Evolutionary conservation across 2,888 invertebrate species (phyloP), one percentile per base, ranked within the genome.

Genomic region (Abrostola triplasia): DNA sequence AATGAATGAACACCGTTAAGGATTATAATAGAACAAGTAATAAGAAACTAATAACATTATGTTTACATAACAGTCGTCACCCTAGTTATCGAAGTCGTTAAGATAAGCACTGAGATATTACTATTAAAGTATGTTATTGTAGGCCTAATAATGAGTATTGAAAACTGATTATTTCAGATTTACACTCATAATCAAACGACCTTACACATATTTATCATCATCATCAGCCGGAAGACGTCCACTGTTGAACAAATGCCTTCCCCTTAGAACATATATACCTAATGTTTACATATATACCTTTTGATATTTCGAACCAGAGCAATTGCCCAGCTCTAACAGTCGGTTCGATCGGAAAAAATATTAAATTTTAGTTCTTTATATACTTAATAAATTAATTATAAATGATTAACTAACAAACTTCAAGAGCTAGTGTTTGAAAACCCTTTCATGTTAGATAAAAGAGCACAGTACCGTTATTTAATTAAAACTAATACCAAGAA

Each of bases 1-100:
- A 73, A 70, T 78, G 73, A 76, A 75, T 78, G 69, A 73, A 76
- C 65, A 38, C 12, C 56, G 81, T 78, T 78, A 79, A 82, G 58
- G 56, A 70, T 67, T 69, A 63, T 68, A 68, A 74, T 73, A 76
- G 66, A 72, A 72, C 67, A 60, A 56, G 64, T 55, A 76, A 67
- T 77, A 67, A 72, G 65, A 66, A 64, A 67, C 62, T 66, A 73
- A 71, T 76, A 80, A 80, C 67, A 71, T 51, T 36, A 57, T 77
- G 73, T 82, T 81, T 77, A 78, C 68, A 76, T 52, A 62, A 72
- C 67, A 67, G 57, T 71, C 74, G 68, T 73, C 69, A 77, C 48
- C 73, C 64, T 52, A 51, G 69, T 73, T 79, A 81, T 72, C 69
- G 64, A 35, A 61, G 68, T 61, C 72, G 70, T 78, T 75, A 70